Base-by-base conservation (phyloP, 2,888 invertebrate species). In the Yponomeuta plumbellus region DNA sequence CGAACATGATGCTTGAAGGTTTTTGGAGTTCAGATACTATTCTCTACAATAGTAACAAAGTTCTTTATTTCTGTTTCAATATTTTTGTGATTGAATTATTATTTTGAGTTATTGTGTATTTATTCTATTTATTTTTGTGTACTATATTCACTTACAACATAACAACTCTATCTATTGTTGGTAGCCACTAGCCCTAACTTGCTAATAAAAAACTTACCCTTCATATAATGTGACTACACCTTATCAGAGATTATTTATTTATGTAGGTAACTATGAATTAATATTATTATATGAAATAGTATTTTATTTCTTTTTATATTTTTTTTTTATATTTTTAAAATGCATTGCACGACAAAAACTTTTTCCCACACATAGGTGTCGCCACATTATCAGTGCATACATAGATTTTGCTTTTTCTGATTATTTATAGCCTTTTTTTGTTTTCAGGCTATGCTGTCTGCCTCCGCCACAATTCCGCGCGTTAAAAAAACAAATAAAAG, bases 401-500 rank as follows among this genome's bases (percentile, higher is more conserved):
- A 59, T 23, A 20, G 83, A 83, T 82, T 83, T 58, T 71, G 86
- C 83, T 85, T 76, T 73, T 82, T 76, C 69, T 40, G 20, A 76
- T 84, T 77, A 75, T 84, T 83, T 82, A 80, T 79, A 83, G 81
- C 76, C 73, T 77, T 73, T 72, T 85, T 92, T 85, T 86, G 85
- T 86, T 93, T 94, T 78, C 92, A 94, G 94, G 93, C 94, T 82
- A 88, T 92, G 86, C 88, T 92, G 87, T 88, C 93, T 79, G 93
- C 93, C 79, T 93, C 93, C 84, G 94, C 95, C 80, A 95, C 95
- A 74, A 92, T 95, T 74, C 95, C 95, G 73, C 93, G 95, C 83
- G 93, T 92, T 90, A 95, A 94, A 92, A 95, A 95, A 86, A 84
- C 94, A 21, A 61, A 91, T 81, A 95, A 95, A 92, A 94, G 95